Conservation (phyloP, 2,113 vertebrate genomes). For the Dryoscopus gambensis region DNA sequence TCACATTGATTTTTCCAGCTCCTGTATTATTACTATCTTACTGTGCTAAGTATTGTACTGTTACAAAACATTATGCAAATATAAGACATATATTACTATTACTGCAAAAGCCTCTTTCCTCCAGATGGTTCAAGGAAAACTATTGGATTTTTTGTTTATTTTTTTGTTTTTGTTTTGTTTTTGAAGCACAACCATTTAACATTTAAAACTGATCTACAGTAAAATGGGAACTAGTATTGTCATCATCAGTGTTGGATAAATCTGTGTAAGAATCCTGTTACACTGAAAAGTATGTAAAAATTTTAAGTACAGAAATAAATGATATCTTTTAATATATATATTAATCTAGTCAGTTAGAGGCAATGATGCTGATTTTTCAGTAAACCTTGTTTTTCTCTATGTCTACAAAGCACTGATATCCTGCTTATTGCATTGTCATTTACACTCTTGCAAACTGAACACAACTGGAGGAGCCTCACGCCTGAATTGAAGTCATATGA, state of each 20-base stretch:
- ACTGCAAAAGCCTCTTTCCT: not conserved
- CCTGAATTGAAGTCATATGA: not conserved
- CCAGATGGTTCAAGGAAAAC: not conserved
- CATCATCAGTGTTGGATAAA: not conserved
- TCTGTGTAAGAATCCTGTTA: not conserved
- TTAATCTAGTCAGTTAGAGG: not conserved
- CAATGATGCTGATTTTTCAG: not conserved
- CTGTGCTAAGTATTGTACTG: not conserved
- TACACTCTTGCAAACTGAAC: not conserved
- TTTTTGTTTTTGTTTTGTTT: not conserved
- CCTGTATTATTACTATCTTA: not conserved
- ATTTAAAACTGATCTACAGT: not conserved
- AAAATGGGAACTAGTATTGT: not conserved
- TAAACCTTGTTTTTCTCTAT: not conserved
- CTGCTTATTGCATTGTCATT: not conserved
- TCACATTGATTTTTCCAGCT: not conserved
- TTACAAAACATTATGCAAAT: not conserved
- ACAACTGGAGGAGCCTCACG: not conserved
- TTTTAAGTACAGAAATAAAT: not conserved
- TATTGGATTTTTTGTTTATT: not conserved
- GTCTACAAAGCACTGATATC: not conserved
- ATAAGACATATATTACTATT: not conserved
- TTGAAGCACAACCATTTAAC: not conserved
- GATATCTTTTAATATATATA: not conserved
- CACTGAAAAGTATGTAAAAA: not conserved